Evolutionary conservation across 2,113 vertebrate genomes (phyloP), one percentile per base, ranked within the genome.

Genomic region (Neodontobutis hainanensis): DNA sequence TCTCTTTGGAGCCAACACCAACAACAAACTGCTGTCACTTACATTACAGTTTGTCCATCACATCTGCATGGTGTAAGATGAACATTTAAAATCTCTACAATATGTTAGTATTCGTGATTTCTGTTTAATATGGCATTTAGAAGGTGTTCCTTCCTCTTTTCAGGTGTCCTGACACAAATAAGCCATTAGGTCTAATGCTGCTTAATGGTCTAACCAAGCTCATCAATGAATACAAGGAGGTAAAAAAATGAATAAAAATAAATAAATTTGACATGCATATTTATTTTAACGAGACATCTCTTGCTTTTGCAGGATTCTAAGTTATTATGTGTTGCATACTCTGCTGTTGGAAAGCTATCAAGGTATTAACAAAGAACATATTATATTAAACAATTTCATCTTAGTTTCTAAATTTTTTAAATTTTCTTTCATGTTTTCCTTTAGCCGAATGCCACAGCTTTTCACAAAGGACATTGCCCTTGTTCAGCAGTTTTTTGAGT

Each of bases 121-220:
- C 3, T 46, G 2, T 6, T 11, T 12, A 42, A 52, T 38, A 9
- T 8, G 44, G 61, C 68, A 2, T 53, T 16, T 3, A 60, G 44
- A 56, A 42, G 40, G 6, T 2, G 14, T 47, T 0, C 50, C 58
- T 38, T 7, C 34, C 4, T 34, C 2, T 71, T 77, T 77, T 4
- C 89, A 99, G 97, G 73, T 99, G 97, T 67, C 96, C 97, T 61
- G 97, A 98, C 82, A 94, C 91, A 77, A 99, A 99, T 91, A 99
- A 98, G 48, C 97, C 96, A 1, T 86, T 99, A 70, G 97, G 97
- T 55, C 92, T 97, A n/a, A 97, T 99, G 97, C 94, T 99, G 81
- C 92, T 99, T 58, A 99, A 99, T 87, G 97, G 97, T 55, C 95
- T 99, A n/a, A 99, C 97, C 52, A 99, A 99, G 73, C 92, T 99